Base-by-base conservation (phyloP, 1,140 invertebrate genomes). In the Uloborus diversus region DNA sequence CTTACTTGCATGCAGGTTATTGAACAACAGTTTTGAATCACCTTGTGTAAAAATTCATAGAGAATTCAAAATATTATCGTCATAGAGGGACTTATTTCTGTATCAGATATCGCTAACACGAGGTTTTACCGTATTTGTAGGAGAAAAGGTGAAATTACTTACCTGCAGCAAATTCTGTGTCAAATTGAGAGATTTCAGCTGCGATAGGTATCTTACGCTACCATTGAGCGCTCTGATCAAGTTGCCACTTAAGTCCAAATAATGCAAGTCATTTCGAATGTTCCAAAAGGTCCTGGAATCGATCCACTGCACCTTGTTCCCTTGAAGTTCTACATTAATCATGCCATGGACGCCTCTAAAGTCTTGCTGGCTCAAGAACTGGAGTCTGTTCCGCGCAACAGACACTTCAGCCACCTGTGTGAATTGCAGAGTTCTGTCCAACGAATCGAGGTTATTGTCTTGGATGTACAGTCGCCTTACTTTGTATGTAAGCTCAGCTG, bases 341-440 rank as follows among this genome's bases (percentile, higher is more conserved):
- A 66, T 28, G 0, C 27, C 53, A 9, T 66, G 32, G 13, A 78
- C 64, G 17, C 75, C 75, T 0, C 32, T 17, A 9, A 78, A 57
- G 9, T 78, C 64, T n/a, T 53, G 32, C 3, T 4, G 17, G 13
- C 7, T 17, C 0, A 78, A 20, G 0, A 17, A 20, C 25, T 25
- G 14, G 14, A 78, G 27, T 4, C 27, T n/a, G 47, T 78, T 78
- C 27, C 59, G 20, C 17, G 30, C 61, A 25, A 68, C 27, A 13
- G 33, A 37, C 13, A 78, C 62, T 56, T 78, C 62, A 5, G 32
- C 11, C 30, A 78, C 57, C n/a, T 78, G 61, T 1, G 61, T 78
- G 37, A 42, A 78, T 13, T 7, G 61, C 17, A 78, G 27, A 4
- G 64, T 66, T 1, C 17, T 13, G 4, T 51, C 75, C 1, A 78